Percentiles rank a stretch among this genome's conserved stretches.
Conservation (phyloP, 2,113 vertebrate species). For the Thryonomys swinderianus region DNA sequence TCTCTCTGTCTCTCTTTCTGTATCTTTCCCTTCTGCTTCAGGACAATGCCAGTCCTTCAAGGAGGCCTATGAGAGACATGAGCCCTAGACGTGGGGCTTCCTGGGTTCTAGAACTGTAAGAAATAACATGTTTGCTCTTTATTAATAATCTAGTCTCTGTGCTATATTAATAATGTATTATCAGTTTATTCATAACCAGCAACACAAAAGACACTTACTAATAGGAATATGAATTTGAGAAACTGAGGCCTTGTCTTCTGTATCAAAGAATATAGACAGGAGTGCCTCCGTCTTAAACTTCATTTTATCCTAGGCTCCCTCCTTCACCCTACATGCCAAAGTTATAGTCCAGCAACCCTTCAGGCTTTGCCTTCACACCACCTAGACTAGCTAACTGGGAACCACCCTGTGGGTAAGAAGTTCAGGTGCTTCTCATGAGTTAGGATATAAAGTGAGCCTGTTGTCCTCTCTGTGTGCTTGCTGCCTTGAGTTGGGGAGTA, state of each 20-base stretch:
- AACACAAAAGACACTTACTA: not conserved
- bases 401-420: not conserved
- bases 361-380: not conserved
- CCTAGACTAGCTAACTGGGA: not conserved
- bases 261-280: not conserved
- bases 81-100: not conserved
- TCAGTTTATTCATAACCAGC: not conserved
- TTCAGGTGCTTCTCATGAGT: not conserved
- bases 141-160: not conserved
- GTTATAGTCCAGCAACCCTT: not conserved
- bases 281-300: not conserved
- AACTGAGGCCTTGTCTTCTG: not conserved
- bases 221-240: not conserved
- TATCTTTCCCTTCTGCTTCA: not conserved
- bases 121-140: not conserved
- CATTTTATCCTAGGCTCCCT: not conserved
- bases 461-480: not conserved
- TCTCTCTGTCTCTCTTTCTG: not conserved
- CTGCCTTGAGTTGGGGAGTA: not conserved
- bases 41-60: not conserved
- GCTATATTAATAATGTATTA: too few relatives aligned
- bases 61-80: not conserved
- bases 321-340: not conserved
- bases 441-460: not conserved
- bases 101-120: not conserved